Conservation (phyloP, 2,888 invertebrate genomes). For the Ganaspis brasiliensis region DNA sequence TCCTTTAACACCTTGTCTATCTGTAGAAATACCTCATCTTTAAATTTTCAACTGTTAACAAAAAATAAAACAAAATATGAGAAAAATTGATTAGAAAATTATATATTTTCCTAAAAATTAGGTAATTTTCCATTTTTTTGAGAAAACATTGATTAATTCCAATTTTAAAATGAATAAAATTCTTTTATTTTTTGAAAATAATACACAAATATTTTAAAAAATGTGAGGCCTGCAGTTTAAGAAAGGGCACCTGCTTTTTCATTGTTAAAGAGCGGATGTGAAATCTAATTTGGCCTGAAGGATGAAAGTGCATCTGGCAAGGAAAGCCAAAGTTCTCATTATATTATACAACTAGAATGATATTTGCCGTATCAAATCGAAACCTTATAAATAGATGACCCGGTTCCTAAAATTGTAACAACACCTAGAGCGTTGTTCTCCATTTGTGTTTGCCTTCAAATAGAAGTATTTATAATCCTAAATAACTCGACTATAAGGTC, state of each 20-base stretch:
- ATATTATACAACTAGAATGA: slow-evolving; percentile 40
- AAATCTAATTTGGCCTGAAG: background rate
- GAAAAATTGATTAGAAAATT: too few relatives aligned
- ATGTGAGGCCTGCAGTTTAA: background rate
- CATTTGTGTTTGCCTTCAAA: background rate
- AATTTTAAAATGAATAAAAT: too few relatives aligned
- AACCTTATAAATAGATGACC: slow-evolving; percentile 55
- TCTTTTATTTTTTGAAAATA: background rate
- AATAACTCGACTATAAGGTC: background rate
- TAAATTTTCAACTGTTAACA: background rate
- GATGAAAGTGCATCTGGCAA: slow-evolving; percentile 20
- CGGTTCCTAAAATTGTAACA: slow-evolving; percentile 44
- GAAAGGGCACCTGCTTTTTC: slow-evolving; percentile 2
- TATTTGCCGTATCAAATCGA: slow-evolving; percentile 51
- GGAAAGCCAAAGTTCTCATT: background rate
- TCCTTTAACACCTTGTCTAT: slow-evolving; percentile 35
- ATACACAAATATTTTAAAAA: too few relatives aligned
- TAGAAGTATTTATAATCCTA: too few relatives aligned
- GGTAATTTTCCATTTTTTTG: too few relatives aligned
- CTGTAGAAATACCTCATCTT: background rate
- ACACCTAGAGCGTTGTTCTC: background rate
- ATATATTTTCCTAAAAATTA: too few relatives aligned
- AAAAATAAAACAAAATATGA: too few relatives aligned
- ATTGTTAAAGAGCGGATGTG: background rate
- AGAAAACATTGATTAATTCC: too few relatives aligned